Base-by-base conservation (phyloP, 1,140 invertebrate genomes). In the Drosophila sp. region DNA sequence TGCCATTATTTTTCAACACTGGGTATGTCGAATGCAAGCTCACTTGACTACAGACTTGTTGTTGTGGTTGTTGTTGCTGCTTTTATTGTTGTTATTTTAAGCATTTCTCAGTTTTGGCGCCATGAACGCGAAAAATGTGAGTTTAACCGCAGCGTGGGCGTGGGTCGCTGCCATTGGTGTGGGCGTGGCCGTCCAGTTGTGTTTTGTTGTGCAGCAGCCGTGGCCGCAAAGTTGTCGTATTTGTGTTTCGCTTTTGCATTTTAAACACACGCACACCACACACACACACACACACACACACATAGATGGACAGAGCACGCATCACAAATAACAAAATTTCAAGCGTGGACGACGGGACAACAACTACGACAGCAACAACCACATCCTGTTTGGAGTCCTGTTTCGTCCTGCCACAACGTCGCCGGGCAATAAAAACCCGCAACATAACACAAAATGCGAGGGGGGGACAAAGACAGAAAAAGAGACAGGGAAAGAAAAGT, bases 351-450 rank as follows among this genome's bases (percentile, higher is more conserved):
- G 38, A 36, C 27, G 36, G 25, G 18, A 41, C 71, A 72, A 51
- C 48, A 67, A 40, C 45, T 69, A 53, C 63, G 61, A 18, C 70
- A 78, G 61, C 69, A 77, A 59, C 8, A 67, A 45, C 45, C 80
- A 72, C 51, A 76, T 71, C 36, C 71, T 78, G 67, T 48, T 72
- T 38, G 32, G 61, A 72, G 78, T 77, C 58, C 59, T 59, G 76
- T 62, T 63, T 62, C 27, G 50, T 46, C 38, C 63, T 61, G 51
- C 58, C 58, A 43, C 41, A 70, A 40, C 54, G 34, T 66, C 45
- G 70, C 46, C 36, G 58, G 72, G 83, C 76, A 87, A 87, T 87
- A 84, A 84, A 84, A 84, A 58, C 57, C 80, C 59, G 40, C 72
- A 71, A 78, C 86, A 77, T 61, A 80, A 67, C 71, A 27, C 66